Evolutionary conservation across 2,797 vertebrate genomes (phyloP).

Genomic region (Antrozous pallidus): DNA sequence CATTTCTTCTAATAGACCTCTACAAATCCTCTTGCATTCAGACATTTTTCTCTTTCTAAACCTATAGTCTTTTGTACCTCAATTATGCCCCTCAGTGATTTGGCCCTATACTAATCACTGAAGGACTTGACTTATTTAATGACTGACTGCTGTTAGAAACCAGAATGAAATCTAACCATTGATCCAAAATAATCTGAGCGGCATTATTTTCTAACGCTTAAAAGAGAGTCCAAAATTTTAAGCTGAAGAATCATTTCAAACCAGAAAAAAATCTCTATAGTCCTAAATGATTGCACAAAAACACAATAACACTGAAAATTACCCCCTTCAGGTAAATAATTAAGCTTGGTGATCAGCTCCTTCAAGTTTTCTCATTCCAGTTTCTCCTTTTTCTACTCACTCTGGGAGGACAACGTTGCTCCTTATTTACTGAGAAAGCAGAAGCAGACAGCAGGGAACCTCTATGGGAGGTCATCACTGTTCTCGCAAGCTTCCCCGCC

Average conservation of each 20-base stretch:
- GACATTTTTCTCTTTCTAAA: not conserved
- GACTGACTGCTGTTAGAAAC: not conserved
- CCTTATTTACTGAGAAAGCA: not conserved
- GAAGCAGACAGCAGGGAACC: not conserved
- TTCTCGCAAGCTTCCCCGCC: not conserved
- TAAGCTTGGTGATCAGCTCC: not conserved
- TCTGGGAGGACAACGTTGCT: not conserved
- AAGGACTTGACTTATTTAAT: not conserved
- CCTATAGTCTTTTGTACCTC: not conserved
- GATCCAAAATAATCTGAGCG: not conserved
- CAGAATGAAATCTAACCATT: not conserved
- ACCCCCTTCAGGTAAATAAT: not conserved
- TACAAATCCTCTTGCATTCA: not conserved
- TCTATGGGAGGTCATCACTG: not conserved
- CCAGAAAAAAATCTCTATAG: not conserved
- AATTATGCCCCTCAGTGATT: not conserved
- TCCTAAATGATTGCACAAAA: constrained; percentile 17
- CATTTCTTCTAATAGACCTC: not conserved
- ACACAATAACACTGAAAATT: not conserved
- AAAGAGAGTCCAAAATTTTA: not conserved
- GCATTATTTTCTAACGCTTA: not conserved
- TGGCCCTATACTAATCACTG: not conserved
- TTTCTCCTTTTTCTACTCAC: not conserved
- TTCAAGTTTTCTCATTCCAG: not conserved
- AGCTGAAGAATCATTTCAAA: constrained; percentile 6